Evolutionary conservation across 23 tunicate species (phyloP).

Genomic region (Pegea sp.): DNA sequence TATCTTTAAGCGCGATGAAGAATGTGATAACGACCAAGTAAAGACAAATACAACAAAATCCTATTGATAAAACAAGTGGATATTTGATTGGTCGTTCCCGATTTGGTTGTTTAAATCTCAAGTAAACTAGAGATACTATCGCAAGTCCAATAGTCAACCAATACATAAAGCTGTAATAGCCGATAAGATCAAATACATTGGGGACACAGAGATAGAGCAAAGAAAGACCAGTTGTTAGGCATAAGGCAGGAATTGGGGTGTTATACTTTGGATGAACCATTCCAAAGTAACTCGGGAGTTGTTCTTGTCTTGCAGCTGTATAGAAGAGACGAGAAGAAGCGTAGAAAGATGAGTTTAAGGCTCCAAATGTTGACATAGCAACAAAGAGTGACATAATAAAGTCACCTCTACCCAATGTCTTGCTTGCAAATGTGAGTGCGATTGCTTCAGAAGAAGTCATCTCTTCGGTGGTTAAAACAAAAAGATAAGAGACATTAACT

Average conservation of each 20-base stretch:
- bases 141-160: conserved; percentile 90
- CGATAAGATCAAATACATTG: conserved; percentile 73
- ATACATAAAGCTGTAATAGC: too few species aligned
- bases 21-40: conserved; percentile 65
- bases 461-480: conserved; percentile 54
- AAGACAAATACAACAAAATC: conserved; percentile 44
- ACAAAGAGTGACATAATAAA: conserved; percentile 67
- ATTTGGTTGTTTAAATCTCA: conserved; percentile 41
- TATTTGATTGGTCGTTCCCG: conserved; percentile 63
- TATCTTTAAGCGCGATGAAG: conserved; percentile 30
- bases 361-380: conserved; percentile 92
- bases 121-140: conserved; percentile 46
- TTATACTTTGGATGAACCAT: conserved; percentile 46
- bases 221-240: conserved; percentile 44
- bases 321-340: conserved; percentile 74
- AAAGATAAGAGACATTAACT: conserved; percentile 56
- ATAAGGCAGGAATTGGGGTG: conserved; percentile 78
- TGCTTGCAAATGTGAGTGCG: conserved; percentile 50
- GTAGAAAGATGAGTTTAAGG: too few species aligned
- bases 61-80: conserved; percentile 32
- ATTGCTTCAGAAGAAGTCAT: conserved; percentile 71
- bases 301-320: conserved; percentile 80
- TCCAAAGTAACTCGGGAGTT: conserved; percentile 64
- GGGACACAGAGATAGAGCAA: conserved; percentile 56
- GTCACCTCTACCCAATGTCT: conserved; percentile 33